phyloP scores from a whole-genome alignment of 2,113 vertebrate species.

The Panthera uncia region DNA sequence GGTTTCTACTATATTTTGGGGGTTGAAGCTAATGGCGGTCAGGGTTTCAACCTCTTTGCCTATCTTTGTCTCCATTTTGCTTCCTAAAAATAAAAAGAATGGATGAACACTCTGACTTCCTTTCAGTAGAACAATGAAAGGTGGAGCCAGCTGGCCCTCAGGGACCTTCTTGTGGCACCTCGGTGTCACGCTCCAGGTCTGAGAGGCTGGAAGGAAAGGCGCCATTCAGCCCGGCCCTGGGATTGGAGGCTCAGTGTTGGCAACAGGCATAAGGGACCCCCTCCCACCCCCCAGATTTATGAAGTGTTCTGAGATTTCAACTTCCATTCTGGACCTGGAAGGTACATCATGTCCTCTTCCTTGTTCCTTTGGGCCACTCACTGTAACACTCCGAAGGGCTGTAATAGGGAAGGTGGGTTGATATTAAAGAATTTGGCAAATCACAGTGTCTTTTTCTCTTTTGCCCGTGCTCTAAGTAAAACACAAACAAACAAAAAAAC shows the following conservation, averaged over 20 bases:
- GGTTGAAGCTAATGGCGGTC: background rate
- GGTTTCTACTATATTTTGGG: background rate
- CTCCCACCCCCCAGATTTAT: background rate
- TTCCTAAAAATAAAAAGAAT: background rate
- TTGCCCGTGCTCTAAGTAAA: background rate
- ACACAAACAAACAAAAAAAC: background rate
- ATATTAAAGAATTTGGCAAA: background rate
- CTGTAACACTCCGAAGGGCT: background rate
- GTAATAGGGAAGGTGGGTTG: background rate
- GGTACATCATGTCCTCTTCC: background rate
- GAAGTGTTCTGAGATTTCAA: background rate
- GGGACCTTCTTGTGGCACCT: background rate
- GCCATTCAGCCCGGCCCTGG: background rate
- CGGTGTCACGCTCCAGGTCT: background rate
- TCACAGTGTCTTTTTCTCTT: background rate
- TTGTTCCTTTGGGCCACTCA: background rate
- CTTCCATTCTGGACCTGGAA: background rate
- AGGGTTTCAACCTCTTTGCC: background rate
- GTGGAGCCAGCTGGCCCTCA: background rate
- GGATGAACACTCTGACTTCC: background rate
- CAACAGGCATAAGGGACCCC: background rate
- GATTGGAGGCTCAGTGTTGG: background rate
- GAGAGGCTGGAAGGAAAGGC: background rate
- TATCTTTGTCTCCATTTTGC: background rate
- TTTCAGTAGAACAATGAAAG: background rate